A percentile compares a stretch with the other conserved stretches of the same genome.
Conservation (phyloP, 2,797 vertebrate genomes). For the Taenioides sp. region DNA sequence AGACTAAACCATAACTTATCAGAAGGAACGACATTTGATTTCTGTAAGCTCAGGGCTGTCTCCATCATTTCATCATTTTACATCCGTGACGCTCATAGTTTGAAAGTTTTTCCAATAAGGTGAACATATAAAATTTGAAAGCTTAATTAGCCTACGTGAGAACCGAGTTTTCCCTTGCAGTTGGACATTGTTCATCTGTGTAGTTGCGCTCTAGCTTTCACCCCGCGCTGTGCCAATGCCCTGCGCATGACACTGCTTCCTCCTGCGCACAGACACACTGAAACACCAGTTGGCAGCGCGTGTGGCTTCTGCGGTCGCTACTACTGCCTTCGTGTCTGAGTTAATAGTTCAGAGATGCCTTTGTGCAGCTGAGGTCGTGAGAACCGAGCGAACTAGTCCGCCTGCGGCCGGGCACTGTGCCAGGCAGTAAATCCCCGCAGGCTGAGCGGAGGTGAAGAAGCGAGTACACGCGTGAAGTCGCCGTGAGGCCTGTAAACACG, state of each 20-base stretch:
- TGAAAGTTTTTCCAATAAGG: not conserved
- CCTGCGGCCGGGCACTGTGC: conserved; percentile 83
- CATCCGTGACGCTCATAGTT: not conserved
- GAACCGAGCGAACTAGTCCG: conserved; percentile 84
- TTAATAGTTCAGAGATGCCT: conserved; percentile 81
- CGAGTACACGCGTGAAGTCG: conserved; percentile 68
- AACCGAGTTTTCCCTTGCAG: conserved; percentile 20
- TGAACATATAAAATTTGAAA: not conserved
- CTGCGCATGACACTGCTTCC: conserved; percentile 62
- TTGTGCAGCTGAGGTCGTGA: conserved; percentile 87
- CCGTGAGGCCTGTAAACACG: conserved; percentile 63
- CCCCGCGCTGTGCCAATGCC: conserved; percentile 44
- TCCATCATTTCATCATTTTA: not conserved
- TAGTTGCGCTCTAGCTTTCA: conserved; percentile 50
- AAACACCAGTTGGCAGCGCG: conserved; percentile 75
- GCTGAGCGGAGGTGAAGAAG: conserved; percentile 75
- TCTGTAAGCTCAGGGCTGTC: not conserved
- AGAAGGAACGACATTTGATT: not conserved
- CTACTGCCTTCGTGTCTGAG: conserved; percentile 74
- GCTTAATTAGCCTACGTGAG: not conserved
- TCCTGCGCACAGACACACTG: conserved; percentile 53
- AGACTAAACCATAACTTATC: not conserved
- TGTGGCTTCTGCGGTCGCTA: conserved; percentile 73
- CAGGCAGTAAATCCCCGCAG: conserved; percentile 84
- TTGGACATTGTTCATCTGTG: conserved; percentile 30